Conservation (phyloP, 2,113 vertebrate species). For the Crotalus helleri region DNA sequence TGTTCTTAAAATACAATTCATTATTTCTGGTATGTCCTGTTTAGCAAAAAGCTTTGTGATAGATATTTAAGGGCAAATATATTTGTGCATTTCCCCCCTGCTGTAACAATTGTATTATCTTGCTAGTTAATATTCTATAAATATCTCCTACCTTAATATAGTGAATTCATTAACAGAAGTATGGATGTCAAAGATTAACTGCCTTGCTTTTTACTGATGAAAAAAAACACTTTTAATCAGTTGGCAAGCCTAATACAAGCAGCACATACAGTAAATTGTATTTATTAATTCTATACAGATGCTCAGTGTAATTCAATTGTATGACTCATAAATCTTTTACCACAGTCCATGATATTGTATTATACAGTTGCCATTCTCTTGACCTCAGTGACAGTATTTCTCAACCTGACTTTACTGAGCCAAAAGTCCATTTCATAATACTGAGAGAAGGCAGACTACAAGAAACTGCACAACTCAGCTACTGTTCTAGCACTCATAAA, state of each 20-base stretch:
- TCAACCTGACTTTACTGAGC: neutral
- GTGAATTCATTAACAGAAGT: neutral
- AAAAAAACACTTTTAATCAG: slow-evolving; percentile 7
- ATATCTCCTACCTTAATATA: neutral
- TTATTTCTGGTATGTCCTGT: neutral
- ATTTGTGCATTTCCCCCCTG: neutral
- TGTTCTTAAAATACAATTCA: neutral
- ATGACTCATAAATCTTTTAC: slow-evolving; percentile 9
- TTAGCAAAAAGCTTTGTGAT: neutral
- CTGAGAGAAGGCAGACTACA: neutral
- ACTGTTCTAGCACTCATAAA: neutral
- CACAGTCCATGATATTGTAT: neutral
- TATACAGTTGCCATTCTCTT: neutral
- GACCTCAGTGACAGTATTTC: neutral
- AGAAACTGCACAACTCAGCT: neutral
- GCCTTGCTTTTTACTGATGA: slow-evolving; percentile 10
- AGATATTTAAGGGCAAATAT: neutral
- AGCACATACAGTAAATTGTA: neutral
- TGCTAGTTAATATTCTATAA: neutral
- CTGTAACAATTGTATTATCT: neutral
- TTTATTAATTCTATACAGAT: slow-evolving; percentile 18
- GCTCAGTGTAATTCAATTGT: neutral
- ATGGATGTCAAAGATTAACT: slow-evolving; percentile 9
- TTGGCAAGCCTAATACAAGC: neutral
- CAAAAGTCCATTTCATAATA: neutral